Conservation (phyloP, 2,113 vertebrate species). For the Chaenocephalus aceratus region DNA sequence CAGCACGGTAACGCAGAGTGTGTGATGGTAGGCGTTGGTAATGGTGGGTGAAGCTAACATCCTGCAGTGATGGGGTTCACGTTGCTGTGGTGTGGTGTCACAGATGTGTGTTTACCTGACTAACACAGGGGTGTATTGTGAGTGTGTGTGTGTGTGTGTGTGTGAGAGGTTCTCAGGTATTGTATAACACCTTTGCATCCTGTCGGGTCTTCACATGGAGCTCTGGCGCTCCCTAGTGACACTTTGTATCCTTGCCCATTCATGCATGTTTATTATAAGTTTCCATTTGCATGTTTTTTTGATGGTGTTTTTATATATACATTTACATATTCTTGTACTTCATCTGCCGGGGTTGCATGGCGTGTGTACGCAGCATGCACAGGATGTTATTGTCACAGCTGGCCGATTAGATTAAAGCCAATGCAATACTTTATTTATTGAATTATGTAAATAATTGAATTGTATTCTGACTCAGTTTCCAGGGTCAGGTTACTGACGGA, state of each 20-base stretch:
- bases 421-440: neutral
- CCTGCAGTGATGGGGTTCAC: slow-evolving; percentile 44
- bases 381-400: slow-evolving; percentile 35
- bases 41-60: slow-evolving; percentile 27
- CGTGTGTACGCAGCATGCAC: neutral
- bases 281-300: slow-evolving; percentile 61
- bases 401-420: slow-evolving; percentile 20
- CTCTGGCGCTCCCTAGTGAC: slow-evolving; percentile 56
- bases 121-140: slow-evolving; percentile 26
- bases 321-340: neutral
- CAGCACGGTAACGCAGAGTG: slow-evolving; percentile 85
- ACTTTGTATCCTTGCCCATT: neutral
- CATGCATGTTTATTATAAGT: slow-evolving; percentile 29
- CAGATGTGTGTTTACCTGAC: neutral
- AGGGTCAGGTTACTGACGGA: neutral
- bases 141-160: neutral
- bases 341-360: slow-evolving; percentile 10
- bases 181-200: neutral
- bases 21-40: neutral
- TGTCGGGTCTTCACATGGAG: slow-evolving; percentile 14
- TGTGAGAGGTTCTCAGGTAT: slow-evolving; percentile 4
- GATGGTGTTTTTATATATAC: neutral
- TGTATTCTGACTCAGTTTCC: neutral
- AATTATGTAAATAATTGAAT: slow-evolving; percentile 1
- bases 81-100: slow-evolving; percentile 17